A percentile compares a stretch with the other conserved stretches of the same genome.
Evolutionary conservation across 2,797 vertebrate genomes (phyloP).

Genomic region (Siniperca obscura): DNA sequence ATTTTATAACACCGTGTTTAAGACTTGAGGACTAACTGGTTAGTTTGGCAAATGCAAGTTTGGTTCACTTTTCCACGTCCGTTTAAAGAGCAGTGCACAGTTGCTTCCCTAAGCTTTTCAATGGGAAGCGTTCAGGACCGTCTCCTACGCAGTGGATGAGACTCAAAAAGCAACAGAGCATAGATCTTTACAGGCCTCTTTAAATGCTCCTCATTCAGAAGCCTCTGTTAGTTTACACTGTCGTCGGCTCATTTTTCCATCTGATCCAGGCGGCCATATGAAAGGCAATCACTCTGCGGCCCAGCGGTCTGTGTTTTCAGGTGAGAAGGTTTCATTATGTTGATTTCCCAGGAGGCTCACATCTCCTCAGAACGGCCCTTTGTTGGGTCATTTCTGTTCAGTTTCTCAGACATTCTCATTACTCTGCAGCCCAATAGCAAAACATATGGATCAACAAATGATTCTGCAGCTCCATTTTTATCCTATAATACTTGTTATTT

Average conservation of each 20-base stretch:
- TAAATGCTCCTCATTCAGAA: conserved; percentile 30
- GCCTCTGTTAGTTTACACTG: conserved; percentile 3
- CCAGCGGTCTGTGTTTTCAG: conserved; percentile 29
- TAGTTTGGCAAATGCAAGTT: neutral
- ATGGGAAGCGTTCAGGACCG: neutral
- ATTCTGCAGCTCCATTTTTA: conserved; percentile 24
- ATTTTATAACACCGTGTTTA: neutral
- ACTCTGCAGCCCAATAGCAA: conserved; percentile 36
- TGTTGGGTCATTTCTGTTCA: conserved; percentile 44
- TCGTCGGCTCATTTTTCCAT: conserved; percentile 3
- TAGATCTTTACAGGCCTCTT: neutral
- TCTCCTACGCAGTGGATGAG: neutral
- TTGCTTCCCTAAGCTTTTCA: too few relatives aligned
- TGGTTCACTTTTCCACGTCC: neutral
- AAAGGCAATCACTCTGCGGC: conserved; percentile 22
- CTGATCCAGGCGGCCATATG: conserved; percentile 18
- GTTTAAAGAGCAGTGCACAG: neutral
- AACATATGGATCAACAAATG: conserved; percentile 41
- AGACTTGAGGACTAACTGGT: neutral
- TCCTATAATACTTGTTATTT: conserved; percentile 15
- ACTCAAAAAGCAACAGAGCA: neutral
- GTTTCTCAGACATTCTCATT: conserved; percentile 42
- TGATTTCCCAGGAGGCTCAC: conserved; percentile 64
- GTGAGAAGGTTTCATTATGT: conserved; percentile 47
- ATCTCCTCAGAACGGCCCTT: conserved; percentile 24